Percentiles rank a stretch among this genome's conserved stretches.
Evolutionary conservation across 2,888 invertebrate genomes (phyloP).

Genomic region (Acleris sparsana): DNA sequence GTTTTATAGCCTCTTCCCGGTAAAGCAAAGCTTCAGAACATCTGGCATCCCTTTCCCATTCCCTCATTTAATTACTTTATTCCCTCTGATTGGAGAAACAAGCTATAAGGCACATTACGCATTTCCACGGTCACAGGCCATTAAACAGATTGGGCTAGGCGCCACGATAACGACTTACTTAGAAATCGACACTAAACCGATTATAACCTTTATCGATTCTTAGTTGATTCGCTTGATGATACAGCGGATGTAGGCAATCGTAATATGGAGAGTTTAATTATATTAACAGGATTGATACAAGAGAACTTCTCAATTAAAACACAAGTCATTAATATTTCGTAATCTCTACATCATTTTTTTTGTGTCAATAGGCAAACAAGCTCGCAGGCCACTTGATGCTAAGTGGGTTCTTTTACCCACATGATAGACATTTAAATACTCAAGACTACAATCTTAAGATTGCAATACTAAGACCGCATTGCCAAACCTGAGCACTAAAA

Average conservation of each 20-base stretch:
- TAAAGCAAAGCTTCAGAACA: neutral
- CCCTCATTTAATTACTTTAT: conserved; percentile 36
- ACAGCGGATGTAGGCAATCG: conserved; percentile 16
- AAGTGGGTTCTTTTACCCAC: too few species aligned
- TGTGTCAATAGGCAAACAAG: too few species aligned
- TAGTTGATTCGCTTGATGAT: conserved; percentile 2
- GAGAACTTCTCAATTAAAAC: neutral
- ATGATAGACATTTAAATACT: too few species aligned
- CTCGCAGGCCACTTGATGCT: too few species aligned
- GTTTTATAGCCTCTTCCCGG: neutral
- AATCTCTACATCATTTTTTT: too few species aligned
- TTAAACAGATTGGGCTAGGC: conserved; percentile 65
- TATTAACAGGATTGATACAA: neutral
- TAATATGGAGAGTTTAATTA: conserved; percentile 11
- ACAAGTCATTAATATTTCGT: too few species aligned
- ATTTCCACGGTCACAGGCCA: conserved; percentile 54
- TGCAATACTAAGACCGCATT: too few species aligned
- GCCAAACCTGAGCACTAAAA: too few species aligned
- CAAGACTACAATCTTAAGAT: too few species aligned
- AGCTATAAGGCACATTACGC: conserved; percentile 49
- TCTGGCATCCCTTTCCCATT: conserved; percentile 14
- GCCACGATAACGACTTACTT: conserved; percentile 51
- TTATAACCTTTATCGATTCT: conserved; percentile 39
- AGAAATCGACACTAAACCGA: conserved; percentile 58
- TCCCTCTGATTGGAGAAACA: conserved; percentile 40